Evolutionary conservation across 1,140 invertebrate species (phyloP).

Genomic region (Drosophila eugracilis): DNA sequence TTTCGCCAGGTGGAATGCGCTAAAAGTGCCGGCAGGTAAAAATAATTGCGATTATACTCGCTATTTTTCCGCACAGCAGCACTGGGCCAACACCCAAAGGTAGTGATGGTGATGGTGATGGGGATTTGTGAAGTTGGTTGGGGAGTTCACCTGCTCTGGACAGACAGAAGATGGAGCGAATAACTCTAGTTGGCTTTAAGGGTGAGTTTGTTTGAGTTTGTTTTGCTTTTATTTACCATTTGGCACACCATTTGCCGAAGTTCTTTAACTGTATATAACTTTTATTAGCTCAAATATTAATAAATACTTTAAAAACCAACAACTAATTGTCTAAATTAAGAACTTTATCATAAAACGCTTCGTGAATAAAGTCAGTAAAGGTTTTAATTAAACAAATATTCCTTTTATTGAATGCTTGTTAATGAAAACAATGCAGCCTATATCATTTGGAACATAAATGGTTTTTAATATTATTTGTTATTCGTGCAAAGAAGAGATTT

Average conservation of each 20-base stretch:
- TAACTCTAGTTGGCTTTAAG: conserved; percentile 9
- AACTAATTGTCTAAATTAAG: background rate
- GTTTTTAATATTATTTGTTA: background rate
- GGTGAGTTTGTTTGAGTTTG: conserved; percentile 13
- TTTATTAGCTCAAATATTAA: background rate
- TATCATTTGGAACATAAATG: background rate
- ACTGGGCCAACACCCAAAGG: conserved; percentile 1
- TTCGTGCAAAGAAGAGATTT: background rate
- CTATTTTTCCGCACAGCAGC: conserved; percentile 32
- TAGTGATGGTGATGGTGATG: background rate
- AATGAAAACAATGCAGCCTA: background rate
- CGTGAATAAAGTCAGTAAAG: background rate
- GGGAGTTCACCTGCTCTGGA: background rate
- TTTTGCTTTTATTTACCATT: background rate
- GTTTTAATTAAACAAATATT: background rate
- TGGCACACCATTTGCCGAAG: background rate
- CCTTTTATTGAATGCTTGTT: background rate
- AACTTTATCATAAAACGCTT: background rate
- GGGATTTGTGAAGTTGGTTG: background rate
- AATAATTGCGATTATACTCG: conserved; percentile 63
- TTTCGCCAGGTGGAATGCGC: conserved; percentile 32
- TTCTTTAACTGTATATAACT: background rate
- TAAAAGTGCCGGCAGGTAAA: conserved; percentile 47
- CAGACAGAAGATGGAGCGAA: conserved; percentile 16
- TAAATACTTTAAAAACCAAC: background rate